Percentiles rank a stretch among this genome's conserved stretches.
These are phyloP conservation scores for Meda fulgida DNA, from an alignment of 2,797 vertebrate species.

Conservation along the genomic window DNA sequence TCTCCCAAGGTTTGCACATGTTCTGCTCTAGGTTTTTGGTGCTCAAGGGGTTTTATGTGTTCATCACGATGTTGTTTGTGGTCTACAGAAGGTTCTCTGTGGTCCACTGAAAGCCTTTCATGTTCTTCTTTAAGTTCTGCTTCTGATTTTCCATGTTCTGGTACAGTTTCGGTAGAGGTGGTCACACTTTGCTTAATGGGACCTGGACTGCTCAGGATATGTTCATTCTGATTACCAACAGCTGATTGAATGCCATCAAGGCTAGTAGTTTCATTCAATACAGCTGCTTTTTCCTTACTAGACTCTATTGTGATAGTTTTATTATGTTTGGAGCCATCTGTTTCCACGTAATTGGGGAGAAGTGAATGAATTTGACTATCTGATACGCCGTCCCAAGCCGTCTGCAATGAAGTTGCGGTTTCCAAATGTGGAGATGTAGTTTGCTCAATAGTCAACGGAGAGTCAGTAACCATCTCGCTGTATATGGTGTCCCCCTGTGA, in stretches of 20 bases:
- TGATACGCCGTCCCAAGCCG: neutral
- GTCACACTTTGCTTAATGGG: slow-evolving; percentile 45
- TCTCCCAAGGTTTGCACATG: slow-evolving; percentile 48
- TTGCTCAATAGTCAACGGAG: slow-evolving; percentile 51
- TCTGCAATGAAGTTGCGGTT: slow-evolving; percentile 60
- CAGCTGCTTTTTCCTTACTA: slow-evolving; percentile 31
- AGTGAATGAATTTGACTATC: slow-evolving; percentile 56
- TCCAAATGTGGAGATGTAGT: slow-evolving; percentile 55
- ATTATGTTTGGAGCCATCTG: slow-evolving; percentile 40
- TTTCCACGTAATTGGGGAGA: slow-evolving; percentile 53
- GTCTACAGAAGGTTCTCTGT: slow-evolving; percentile 18
- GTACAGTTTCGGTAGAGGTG: neutral
- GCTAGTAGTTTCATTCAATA: slow-evolving; percentile 49
- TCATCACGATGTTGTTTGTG: neutral
- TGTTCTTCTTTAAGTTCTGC: slow-evolving; percentile 24
- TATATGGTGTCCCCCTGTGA: slow-evolving; percentile 63
- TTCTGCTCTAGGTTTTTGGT: neutral
- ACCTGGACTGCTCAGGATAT: slow-evolving; percentile 25
- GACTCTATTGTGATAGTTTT: slow-evolving; percentile 23
- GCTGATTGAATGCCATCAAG: slow-evolving; percentile 28
- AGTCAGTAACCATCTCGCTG: slow-evolving; percentile 59
- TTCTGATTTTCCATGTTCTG: slow-evolving; percentile 19
- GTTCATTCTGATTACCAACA: slow-evolving; percentile 25
- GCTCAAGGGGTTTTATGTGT: slow-evolving; percentile 9
- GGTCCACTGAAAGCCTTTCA: neutral